Evolutionary conservation across 2,113 vertebrate species (phyloP).

Genomic region (Festucalex cinctus): DNA sequence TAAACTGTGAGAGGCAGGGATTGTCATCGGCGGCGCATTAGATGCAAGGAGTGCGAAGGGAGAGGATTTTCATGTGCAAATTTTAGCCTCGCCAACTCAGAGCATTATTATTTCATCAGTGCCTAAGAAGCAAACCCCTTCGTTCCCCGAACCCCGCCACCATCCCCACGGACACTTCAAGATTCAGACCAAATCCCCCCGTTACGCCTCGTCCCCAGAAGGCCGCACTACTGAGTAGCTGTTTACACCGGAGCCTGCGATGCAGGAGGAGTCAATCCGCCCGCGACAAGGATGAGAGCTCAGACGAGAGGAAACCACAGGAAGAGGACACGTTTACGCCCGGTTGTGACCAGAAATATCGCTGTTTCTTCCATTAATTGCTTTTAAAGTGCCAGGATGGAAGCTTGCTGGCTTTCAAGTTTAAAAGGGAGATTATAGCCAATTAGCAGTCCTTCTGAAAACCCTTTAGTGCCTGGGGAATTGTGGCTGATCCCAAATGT

Average conservation of each 20-base stretch:
- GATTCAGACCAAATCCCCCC: constrained; percentile 64
- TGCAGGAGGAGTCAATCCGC: constrained; percentile 50
- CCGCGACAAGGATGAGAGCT: constrained; percentile 45
- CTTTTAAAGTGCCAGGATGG: constrained; percentile 68
- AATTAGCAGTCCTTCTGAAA: constrained; percentile 72
- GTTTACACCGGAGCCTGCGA: constrained; percentile 58
- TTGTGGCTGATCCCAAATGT: constrained; percentile 62
- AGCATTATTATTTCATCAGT: constrained; percentile 79
- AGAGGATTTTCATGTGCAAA: constrained; percentile 79
- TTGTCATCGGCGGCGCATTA: constrained; percentile 68
- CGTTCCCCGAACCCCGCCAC: constrained; percentile 48
- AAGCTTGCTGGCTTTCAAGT: constrained; percentile 65
- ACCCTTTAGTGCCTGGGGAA: constrained; percentile 58
- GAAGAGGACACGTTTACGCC: constrained; percentile 49
- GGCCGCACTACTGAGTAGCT: constrained; percentile 52
- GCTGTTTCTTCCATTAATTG: constrained; percentile 67
- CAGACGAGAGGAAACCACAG: constrained; percentile 39
- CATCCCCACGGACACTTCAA: constrained; percentile 64
- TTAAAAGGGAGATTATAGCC: constrained; percentile 75
- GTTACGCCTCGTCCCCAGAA: constrained; percentile 46
- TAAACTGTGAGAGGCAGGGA: constrained; percentile 72
- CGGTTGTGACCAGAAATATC: constrained; percentile 57
- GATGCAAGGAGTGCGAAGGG: constrained; percentile 54
- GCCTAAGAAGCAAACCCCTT: constrained; percentile 52
- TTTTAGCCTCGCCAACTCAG: constrained; percentile 67